phyloP scores from a whole-genome alignment of 2,888 invertebrate species.

The Calliphora vomitoria region DNA sequence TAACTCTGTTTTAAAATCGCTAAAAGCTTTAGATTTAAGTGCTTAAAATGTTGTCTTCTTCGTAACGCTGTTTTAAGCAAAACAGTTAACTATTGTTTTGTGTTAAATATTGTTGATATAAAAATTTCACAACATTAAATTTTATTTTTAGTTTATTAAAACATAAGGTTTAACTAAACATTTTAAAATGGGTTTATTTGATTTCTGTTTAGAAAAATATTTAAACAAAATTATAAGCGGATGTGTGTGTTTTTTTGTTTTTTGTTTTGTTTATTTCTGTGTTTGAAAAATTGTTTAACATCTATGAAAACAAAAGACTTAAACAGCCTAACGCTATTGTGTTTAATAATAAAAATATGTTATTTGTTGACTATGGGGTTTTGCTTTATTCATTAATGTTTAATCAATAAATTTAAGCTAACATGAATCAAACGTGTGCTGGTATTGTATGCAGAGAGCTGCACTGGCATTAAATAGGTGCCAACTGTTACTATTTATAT shows the following conservation, averaged over 20 bases:
- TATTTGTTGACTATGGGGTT: neutral
- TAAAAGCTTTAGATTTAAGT: conserved; percentile 24
- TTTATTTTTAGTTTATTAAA: conserved; percentile 13
- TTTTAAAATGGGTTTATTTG: neutral
- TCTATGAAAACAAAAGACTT: conserved; percentile 18
- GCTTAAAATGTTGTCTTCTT: neutral
- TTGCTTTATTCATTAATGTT: neutral
- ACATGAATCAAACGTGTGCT: too few species aligned
- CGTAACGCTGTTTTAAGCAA: neutral
- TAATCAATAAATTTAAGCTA: neutral
- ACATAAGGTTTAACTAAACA: conserved; percentile 7
- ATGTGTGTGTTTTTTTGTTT: too few species aligned
- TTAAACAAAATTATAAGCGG: conserved; percentile 8
- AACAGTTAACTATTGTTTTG: conserved; percentile 42
- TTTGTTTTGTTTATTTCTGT: neutral
- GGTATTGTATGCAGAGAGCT: too few species aligned
- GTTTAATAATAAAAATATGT: neutral
- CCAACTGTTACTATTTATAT: too few species aligned
- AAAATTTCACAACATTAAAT: conserved; percentile 57
- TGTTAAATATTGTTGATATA: conserved; percentile 35
- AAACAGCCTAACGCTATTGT: conserved; percentile 5
- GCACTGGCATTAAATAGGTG: too few species aligned
- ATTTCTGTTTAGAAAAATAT: neutral
- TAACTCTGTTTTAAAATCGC: neutral
- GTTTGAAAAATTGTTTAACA: conserved; percentile 19